A percentile compares a stretch with the other conserved stretches of the same genome.
phyloP scores from a whole-genome alignment of 2,113 vertebrate species.

The Cervus canadensis region DNA sequence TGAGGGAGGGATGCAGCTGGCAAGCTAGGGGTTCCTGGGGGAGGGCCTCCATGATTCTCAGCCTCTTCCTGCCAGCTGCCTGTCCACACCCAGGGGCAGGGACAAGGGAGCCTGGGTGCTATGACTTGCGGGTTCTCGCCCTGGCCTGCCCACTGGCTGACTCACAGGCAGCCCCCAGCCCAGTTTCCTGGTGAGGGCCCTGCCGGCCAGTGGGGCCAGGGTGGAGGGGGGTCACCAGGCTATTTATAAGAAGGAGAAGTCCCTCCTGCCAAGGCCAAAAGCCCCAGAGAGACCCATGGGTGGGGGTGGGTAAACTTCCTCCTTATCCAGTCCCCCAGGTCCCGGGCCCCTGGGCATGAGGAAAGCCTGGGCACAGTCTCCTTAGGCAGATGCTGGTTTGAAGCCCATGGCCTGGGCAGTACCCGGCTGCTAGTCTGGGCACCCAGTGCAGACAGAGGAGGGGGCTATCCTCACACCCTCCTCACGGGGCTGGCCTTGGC shows the following conservation, averaged over 20 bases:
- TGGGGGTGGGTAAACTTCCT: constrained; percentile 67
- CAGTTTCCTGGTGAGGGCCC: constrained; percentile 54
- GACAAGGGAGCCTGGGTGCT: constrained; percentile 47
- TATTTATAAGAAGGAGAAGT: constrained; percentile 78
- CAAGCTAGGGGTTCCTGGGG: background rate
- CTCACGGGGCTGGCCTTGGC: constrained; percentile 50
- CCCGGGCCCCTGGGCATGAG: background rate
- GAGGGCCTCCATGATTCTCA: constrained; percentile 34
- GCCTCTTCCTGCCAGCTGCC: constrained; percentile 34
- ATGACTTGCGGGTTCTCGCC: constrained; percentile 59
- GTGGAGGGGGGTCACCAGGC: constrained; percentile 47
- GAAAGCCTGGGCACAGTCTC: background rate
- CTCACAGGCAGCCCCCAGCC: constrained; percentile 66
- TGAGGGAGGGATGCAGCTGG: background rate
- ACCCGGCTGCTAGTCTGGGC: background rate
- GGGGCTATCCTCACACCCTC: constrained; percentile 40
- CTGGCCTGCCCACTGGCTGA: constrained; percentile 60
- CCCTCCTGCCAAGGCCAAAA: constrained; percentile 60
- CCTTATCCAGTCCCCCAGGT: constrained; percentile 30
- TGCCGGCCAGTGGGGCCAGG: background rate
- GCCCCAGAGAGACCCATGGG: constrained; percentile 55
- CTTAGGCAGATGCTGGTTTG: background rate
- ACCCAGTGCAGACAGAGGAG: background rate
- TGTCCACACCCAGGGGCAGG: constrained; percentile 73
- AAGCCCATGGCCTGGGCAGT: constrained; percentile 1